These are phyloP conservation scores for Rhimphoctona megacephalus DNA, from an alignment of 2,888 invertebrate species.

Conservation along the genomic window DNA sequence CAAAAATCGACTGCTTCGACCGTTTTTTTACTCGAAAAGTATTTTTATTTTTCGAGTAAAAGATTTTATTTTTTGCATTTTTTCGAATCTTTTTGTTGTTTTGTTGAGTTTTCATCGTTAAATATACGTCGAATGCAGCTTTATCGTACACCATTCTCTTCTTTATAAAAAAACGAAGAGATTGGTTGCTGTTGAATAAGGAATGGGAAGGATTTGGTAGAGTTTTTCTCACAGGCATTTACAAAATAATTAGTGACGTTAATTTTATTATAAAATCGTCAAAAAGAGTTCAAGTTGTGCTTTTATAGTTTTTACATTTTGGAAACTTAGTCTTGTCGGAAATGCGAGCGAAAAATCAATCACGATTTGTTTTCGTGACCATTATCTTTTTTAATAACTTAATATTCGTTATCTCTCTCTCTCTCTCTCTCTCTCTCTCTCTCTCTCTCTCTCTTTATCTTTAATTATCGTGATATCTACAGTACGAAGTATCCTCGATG, in stretches of 20 bases:
- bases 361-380: not conserved
- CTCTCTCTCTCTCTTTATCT: not conserved
- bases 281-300: constrained; percentile 52
- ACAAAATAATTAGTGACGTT: constrained; percentile 25
- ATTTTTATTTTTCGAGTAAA: too few species aligned
- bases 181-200: not conserved
- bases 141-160: too few species aligned
- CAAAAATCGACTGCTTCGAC: too few species aligned
- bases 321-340: constrained; percentile 17
- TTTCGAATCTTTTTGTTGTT: too few species aligned
- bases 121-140: not conserved
- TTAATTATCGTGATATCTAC: constrained; percentile 84
- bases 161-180: too few species aligned
- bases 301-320: constrained; percentile 41
- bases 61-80: too few species aligned
- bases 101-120: not conserved
- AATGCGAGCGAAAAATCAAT: not conserved
- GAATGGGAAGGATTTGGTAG: not conserved
- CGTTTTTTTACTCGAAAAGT: too few species aligned
- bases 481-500: constrained; percentile 86
- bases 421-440: not conserved
- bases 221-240: not conserved
- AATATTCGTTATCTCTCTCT: not conserved
- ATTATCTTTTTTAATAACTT: not conserved
- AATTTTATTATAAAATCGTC: constrained; percentile 65